Conservation (phyloP, 2,797 vertebrate species). For the Rachycentron canadum region DNA sequence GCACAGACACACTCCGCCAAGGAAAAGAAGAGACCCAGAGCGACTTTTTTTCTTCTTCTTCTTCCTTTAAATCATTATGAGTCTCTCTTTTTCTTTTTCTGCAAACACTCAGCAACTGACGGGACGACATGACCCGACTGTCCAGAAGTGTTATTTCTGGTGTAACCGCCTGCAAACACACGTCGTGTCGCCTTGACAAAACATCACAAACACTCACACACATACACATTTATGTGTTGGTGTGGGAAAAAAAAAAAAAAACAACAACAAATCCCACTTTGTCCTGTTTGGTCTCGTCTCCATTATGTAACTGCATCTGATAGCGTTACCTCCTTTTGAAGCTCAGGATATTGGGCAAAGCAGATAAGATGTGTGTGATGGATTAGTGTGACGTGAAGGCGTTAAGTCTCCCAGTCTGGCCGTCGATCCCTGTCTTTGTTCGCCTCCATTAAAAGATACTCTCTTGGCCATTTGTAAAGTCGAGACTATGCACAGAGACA, state of each 20-base stretch:
- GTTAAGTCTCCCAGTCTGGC: constrained; percentile 67
- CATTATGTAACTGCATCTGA: constrained; percentile 73
- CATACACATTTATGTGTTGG: not conserved
- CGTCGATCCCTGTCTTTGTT: constrained; percentile 63
- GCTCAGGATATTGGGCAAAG: constrained; percentile 75
- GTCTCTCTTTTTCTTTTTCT: constrained; percentile 35
- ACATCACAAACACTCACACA: not conserved
- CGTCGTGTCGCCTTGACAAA: not conserved
- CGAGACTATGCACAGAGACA: constrained; percentile 34
- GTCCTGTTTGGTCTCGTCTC: constrained; percentile 50
- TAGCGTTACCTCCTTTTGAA: constrained; percentile 61
- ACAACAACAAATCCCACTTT: constrained; percentile 14
- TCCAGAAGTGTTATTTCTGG: not conserved
- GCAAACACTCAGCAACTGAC: constrained; percentile 26
- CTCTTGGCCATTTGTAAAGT: constrained; percentile 63
- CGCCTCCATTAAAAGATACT: constrained; percentile 64
- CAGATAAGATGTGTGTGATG: constrained; percentile 77
- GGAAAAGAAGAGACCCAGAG: constrained; percentile 28
- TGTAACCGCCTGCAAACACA: constrained; percentile 8
- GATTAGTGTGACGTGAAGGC: constrained; percentile 67
- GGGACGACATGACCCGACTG: constrained; percentile 19
- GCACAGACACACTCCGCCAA: constrained; percentile 42
- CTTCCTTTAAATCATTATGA: constrained; percentile 28
- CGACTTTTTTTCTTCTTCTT: constrained; percentile 1
- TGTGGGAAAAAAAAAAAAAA: constrained; percentile 16